Conservation (phyloP, 2,113 vertebrate genomes). For the Ranitomeya variabilis region DNA sequence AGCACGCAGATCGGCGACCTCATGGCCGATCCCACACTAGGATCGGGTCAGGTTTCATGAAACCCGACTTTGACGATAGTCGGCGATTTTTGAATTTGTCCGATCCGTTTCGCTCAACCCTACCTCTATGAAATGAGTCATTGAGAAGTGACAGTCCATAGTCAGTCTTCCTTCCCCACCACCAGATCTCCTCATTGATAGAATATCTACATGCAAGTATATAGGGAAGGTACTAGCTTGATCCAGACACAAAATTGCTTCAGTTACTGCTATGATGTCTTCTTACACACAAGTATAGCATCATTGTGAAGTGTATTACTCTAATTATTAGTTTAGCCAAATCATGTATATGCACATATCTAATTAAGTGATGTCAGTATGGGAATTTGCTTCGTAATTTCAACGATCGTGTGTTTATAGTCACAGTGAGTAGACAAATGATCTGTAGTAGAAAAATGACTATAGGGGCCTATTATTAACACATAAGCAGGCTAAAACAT, state of each 20-base stretch:
- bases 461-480: constrained; percentile 28
- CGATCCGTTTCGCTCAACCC: too few relatives aligned
- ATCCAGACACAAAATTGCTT: background rate
- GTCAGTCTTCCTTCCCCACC: background rate
- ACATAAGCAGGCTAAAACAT: constrained; percentile 21
- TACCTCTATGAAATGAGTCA: background rate
- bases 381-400: background rate
- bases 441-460: background rate
- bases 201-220: background rate
- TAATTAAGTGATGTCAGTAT: background rate
- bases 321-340: background rate
- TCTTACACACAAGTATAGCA: background rate
- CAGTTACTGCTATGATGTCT: background rate
- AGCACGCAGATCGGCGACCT: too few relatives aligned
- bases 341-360: background rate
- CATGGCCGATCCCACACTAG: too few relatives aligned
- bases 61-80: too few relatives aligned
- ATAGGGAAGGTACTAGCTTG: background rate
- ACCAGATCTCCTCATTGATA: background rate
- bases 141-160: background rate
- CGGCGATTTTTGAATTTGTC: too few relatives aligned
- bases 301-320: background rate
- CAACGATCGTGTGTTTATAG: background rate
- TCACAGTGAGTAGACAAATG: background rate
- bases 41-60: too few relatives aligned